Evolutionary conservation across 2,113 vertebrate genomes (phyloP).

Genomic region (Bagarius yarrelli): DNA sequence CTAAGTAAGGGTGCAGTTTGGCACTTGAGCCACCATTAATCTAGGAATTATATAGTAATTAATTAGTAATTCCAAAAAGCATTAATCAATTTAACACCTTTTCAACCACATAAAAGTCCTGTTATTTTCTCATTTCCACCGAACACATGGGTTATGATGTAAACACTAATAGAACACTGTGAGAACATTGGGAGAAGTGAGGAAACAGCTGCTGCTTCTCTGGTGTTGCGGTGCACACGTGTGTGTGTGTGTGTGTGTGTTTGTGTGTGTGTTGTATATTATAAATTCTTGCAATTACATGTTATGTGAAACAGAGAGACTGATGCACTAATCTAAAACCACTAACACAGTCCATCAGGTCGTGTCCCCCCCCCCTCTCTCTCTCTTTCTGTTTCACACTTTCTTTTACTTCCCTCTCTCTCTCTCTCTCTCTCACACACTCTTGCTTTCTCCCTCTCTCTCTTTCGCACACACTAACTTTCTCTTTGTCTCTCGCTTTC

Average conservation of each 20-base stretch:
- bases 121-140: background rate
- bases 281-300: too few species aligned
- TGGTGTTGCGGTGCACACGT: background rate
- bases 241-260: background rate
- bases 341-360: background rate
- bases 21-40: too few species aligned
- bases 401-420: background rate
- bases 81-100: background rate
- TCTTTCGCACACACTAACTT: too few species aligned
- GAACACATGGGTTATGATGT: background rate
- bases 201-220: background rate
- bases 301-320: background rate
- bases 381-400: too few species aligned
- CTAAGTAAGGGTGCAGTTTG: background rate
- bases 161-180: background rate
- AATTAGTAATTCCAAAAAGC: too few species aligned
- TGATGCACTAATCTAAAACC: background rate
- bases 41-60: too few species aligned
- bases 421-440: too few species aligned
- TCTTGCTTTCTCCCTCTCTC: too few species aligned
- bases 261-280: too few species aligned
- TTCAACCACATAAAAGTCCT: background rate
- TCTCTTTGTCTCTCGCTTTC: too few species aligned
- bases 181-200: background rate
- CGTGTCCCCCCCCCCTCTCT: background rate